Base-by-base conservation (phyloP, 2,113 vertebrate genomes). In the Vimba vimba region DNA sequence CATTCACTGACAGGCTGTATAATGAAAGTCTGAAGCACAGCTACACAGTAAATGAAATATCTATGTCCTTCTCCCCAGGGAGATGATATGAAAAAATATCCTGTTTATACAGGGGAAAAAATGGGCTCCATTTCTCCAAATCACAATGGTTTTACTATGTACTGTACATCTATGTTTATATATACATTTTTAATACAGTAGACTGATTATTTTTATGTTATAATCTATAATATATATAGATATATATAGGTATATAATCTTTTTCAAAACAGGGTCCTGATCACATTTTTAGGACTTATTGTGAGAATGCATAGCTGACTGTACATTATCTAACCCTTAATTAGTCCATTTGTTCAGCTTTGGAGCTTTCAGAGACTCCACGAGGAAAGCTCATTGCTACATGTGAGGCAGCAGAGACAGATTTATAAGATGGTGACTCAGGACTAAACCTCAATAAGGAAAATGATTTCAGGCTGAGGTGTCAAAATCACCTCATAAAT, bases 11-110 rank as follows among this genome's bases (percentile, higher is more conserved):
- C 69, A 52, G 69, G 59, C 69, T 7, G 27, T 4, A 82, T 75
- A 86, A 50, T 86, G 73, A 83, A 23, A 71, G 47, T 55, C 68
- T 73, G 81, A 83, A 68, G 79, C 27, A 4, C 79, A 33, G 43
- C 25, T 50, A 69, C 69, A 74, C 52, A 43, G 50, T 55, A 86
- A 55, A 83, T 83, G n/a, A 82, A 83, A 82, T 66, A 77, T 86
- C 59, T 19, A 9, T 55, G 43, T 50, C 52, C 50, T 79, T 17
- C 25, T 71, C 82, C 75, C 83, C 55, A 27, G 86, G 79, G 82
- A 84, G 79, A 64, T 55, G 19, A 62, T 50, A 4, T 43, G 55
- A 77, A 55, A 50, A 77, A 50, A 77, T 55, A 77, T 27, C 75
- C 47, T 33, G 47, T 77, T 33, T 77, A 77, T 23, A 30, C 23